A percentile compares a stretch with the other conserved stretches of the same genome.
phyloP scores from a whole-genome alignment of 2,797 vertebrate species.

The Agapornis canus region DNA sequence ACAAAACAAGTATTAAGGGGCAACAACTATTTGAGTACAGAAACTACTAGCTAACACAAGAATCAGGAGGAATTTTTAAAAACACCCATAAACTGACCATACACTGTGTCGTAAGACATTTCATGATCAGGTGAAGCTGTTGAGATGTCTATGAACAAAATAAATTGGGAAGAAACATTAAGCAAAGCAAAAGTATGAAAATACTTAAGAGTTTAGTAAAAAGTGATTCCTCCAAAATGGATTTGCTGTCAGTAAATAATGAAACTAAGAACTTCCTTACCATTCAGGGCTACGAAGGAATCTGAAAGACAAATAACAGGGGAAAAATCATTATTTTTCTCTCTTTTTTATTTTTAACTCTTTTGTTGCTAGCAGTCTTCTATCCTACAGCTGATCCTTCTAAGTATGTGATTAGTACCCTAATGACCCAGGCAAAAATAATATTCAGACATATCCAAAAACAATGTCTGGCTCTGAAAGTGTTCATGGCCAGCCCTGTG shows the following conservation, averaged over 20 bases:
- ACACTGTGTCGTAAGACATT: slow-evolving; percentile 82
- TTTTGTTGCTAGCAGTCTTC: slow-evolving; percentile 1
- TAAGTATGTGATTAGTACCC: neutral
- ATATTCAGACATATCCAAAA: neutral
- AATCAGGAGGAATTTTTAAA: slow-evolving; percentile 36
- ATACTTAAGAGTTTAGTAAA: slow-evolving; percentile 62
- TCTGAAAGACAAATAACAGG: slow-evolving; percentile 86
- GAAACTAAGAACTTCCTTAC: slow-evolving; percentile 85
- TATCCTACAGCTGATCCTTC: slow-evolving; percentile 5
- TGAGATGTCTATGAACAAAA: slow-evolving; percentile 89
- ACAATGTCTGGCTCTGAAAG: neutral
- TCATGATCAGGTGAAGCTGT: slow-evolving; percentile 88
- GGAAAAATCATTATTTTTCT: slow-evolving; percentile 67
- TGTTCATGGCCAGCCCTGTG: neutral
- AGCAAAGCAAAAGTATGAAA: slow-evolving; percentile 60
- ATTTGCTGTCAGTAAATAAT: slow-evolving; percentile 75
- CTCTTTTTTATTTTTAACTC: neutral
- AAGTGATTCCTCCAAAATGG: slow-evolving; percentile 69
- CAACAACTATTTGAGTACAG: slow-evolving; percentile 44
- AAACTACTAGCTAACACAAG: slow-evolving; percentile 64
- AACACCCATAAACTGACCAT: slow-evolving; percentile 80
- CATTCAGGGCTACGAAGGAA: slow-evolving; percentile 98
- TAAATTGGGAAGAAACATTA: slow-evolving; percentile 77
- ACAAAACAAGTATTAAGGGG: slow-evolving; percentile 14
- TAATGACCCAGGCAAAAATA: neutral